Percentiles rank a stretch among this genome's conserved stretches.
Conservation (phyloP, 2,888 invertebrate species). For the Rhimphoctona megacephalus region DNA sequence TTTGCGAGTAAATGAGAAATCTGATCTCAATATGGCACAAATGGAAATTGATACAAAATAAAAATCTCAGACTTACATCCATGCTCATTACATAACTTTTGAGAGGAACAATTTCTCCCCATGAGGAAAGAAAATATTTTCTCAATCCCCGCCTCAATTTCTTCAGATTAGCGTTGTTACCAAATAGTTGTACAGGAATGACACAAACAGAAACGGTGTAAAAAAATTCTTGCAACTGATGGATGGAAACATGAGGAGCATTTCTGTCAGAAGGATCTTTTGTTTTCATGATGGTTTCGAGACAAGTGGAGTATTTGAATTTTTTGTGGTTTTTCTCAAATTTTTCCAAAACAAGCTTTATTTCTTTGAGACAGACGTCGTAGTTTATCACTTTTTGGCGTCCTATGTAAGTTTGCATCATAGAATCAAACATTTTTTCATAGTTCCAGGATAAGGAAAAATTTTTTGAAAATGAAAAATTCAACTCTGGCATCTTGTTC, state of each 20-base stretch:
- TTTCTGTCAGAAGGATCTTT: not conserved
- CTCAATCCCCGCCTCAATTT: constrained; percentile 28
- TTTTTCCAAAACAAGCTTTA: constrained; percentile 8
- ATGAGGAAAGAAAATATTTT: constrained; percentile 29
- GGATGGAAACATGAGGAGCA: not conserved
- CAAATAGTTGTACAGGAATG: constrained; percentile 36
- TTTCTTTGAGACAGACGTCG: not conserved
- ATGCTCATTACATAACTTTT: constrained; percentile 20
- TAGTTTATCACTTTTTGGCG: not conserved
- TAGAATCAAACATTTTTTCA: not conserved
- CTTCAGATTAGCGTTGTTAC: constrained; percentile 40
- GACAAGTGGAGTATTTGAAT: constrained; percentile 6
- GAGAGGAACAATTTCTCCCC: constrained; percentile 1
- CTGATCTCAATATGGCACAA: not conserved
- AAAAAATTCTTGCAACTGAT: constrained; percentile 29
- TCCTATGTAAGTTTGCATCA: constrained; percentile 23
- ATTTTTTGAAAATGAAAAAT: not conserved
- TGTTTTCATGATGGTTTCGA: constrained; percentile 3
- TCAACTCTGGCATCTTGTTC: not conserved
- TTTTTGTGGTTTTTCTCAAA: constrained; percentile 37
- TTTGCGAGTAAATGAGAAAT: not conserved
- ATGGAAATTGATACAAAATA: not conserved
- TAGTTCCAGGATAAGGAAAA: not conserved
- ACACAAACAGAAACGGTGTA: constrained; percentile 12
- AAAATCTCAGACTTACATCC: constrained; percentile 40